These are phyloP conservation scores for Ametastegia equiseti DNA, from an alignment of 2,888 invertebrate genomes.

Conservation along the genomic window DNA sequence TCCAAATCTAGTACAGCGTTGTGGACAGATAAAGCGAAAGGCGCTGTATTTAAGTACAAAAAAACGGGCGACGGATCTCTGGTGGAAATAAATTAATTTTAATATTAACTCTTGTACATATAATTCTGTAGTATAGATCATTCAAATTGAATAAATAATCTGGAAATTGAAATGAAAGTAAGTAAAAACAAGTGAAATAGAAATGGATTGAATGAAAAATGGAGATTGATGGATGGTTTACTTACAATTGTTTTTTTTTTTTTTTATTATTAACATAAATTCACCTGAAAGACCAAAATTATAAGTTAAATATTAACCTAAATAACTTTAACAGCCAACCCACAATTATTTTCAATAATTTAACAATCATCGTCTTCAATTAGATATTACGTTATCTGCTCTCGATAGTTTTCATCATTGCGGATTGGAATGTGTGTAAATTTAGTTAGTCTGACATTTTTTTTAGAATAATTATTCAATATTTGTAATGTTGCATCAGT, in stretches of 20 bases:
- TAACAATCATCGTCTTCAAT: constrained; percentile 5
- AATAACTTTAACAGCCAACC: constrained; percentile 39
- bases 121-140: too few species aligned
- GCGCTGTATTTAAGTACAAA: constrained; percentile 66
- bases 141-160: background rate
- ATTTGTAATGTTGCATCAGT: background rate
- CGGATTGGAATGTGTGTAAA: background rate
- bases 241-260: constrained; percentile 18
- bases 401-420: background rate
- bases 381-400: background rate
- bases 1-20: constrained; percentile 62
- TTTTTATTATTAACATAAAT: constrained; percentile 39
- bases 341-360: constrained; percentile 26
- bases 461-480: background rate
- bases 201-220: background rate
- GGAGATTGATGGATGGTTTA: constrained; percentile 2
- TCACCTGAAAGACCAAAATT: constrained; percentile 43
- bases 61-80: constrained; percentile 61
- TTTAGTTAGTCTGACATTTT: background rate
- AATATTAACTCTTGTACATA: too few species aligned
- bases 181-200: background rate
- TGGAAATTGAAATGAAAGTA: background rate
- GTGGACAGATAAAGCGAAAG: constrained; percentile 64
- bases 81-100: constrained; percentile 51
- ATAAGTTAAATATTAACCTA: constrained; percentile 31